Conservation (phyloP, 2,113 vertebrate genomes). For the Capricornis sumatraensis region DNA sequence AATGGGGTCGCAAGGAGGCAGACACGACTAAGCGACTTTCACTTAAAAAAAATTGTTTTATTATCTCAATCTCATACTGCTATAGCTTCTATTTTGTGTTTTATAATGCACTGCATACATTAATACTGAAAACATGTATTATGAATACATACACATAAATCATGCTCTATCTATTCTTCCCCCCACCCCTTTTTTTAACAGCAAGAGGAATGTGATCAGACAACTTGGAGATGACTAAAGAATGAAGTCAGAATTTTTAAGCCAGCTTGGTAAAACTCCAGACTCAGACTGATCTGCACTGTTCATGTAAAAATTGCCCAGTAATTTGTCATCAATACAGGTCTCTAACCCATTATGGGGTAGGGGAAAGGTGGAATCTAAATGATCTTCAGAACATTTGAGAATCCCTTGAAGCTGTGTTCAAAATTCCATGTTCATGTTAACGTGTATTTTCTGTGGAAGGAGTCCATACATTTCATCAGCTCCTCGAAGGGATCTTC, state of each 20-base stretch:
- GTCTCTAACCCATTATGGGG: background rate
- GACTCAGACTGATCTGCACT: background rate
- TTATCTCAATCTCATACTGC: background rate
- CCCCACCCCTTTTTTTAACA: background rate
- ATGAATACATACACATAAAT: constrained; percentile 21
- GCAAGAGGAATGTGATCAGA: background rate
- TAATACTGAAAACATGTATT: constrained; percentile 19
- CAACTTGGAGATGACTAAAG: background rate
- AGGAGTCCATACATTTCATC: background rate
- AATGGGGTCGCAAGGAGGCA: background rate
- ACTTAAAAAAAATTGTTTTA: background rate
- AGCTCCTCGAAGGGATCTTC: background rate
- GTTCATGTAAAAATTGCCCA: background rate
- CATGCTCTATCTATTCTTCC: background rate
- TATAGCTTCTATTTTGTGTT: constrained; percentile 32
- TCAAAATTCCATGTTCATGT: background rate
- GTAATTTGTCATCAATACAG: background rate
- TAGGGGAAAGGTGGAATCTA: background rate
- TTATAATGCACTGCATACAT: background rate
- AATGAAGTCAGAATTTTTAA: constrained; percentile 46
- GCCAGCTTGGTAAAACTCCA: background rate
- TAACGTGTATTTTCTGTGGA: background rate
- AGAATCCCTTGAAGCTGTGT: background rate
- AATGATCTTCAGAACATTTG: background rate
- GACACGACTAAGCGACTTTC: background rate